Evolutionary conservation across 2,113 vertebrate species (phyloP), one percentile per base, ranked within the genome.

Genomic region (Eurypyga helias): DNA sequence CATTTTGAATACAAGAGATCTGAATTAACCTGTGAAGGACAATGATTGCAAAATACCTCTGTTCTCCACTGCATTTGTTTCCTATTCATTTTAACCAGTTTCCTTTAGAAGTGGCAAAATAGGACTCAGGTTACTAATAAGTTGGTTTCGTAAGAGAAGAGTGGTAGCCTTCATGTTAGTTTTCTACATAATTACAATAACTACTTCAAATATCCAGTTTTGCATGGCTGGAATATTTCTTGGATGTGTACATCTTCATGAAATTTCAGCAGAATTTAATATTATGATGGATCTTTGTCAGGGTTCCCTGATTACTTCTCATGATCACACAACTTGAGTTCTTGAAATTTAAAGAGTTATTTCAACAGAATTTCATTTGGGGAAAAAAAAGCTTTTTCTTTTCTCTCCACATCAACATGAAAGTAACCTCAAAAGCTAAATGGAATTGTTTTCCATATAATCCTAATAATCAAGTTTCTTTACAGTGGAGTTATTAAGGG

Each of bases 391-490:
- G 10, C 19, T 33, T 66, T 84, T 70, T 36, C 11, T 89, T 91
- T 83, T 86, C 23, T 46, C 5, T 69, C 45, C 8, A 1, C 34
- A 57, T 57, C 36, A 73, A 73, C 75, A 65, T 67, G 18, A 61
- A 88, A 79, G n/a, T 55, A 21, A 57, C 71, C 52, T 62, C 11
- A 6, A 66, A 89, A 89, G 7, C 33, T 71, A 9, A 73, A 78
- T 65, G 13, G 16, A 69, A 48, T 52, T 67, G 24, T 77, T 70
- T 92, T 82, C 49, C 24, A 28, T 78, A 52, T 36, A 29, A 46
- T 41, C 23, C 79, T 75, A 73, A 60, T 92, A 92, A 96, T 89
- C 96, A 92, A 13, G 15, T 93, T 81, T 31, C 23, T 79, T 96
- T 96, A 76, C 43, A 90, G 88, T 87, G 64, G 87, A 90, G 72